Base-by-base conservation (phyloP, 2,797 vertebrate species). In the Somateria mollissima region DNA sequence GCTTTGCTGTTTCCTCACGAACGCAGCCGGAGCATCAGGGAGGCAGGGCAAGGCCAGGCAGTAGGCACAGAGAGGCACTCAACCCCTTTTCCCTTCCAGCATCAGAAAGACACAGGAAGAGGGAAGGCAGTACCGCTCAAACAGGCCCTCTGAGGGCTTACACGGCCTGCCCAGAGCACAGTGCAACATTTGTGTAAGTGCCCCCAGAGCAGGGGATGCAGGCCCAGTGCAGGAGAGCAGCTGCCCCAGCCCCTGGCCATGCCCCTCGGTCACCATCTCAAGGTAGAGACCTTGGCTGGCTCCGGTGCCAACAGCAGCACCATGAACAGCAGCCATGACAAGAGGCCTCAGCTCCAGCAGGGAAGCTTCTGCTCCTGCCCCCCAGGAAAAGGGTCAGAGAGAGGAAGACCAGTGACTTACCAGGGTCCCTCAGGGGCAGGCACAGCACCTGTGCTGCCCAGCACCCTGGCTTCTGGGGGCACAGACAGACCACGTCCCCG, bases 201-300 rank as follows among this genome's bases (percentile, higher is more conserved):
- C 65, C 72, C 14, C 4, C 0, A 3, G 18, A 72, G 30, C 11
- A 15, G 18, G 20, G 0, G 1, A 39, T 3, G 14, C 0, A 0
- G 22, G 9, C 27, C 11, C 19, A 1, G 1, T 34, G 64, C 15
- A 1, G 27, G 5, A 2, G 13, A 5, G 27, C 3, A 5, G 20
- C 22, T 70, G 62, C 8, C 25, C 20, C 17, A 11, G 51, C 24
- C 58, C 28, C 47, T 2, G 0, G 27, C 6, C 36, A 14, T 64
- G 61, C 27, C 53, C 25, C 47, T 11, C 2, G 0, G 27, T 5
- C 32, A 15, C 34, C 36, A 16, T 43, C 25, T 34, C 28, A 1
- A 1, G 28, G n/a, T 45, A 73, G 28, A 51, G n/a, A 16, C 41
- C 39, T 22, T 20, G 32, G 21, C 24, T 36, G 71, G 20, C 0